Evolutionary conservation across 2,888 invertebrate genomes (phyloP).

Genomic region (Syrphus vitripennis): DNA sequence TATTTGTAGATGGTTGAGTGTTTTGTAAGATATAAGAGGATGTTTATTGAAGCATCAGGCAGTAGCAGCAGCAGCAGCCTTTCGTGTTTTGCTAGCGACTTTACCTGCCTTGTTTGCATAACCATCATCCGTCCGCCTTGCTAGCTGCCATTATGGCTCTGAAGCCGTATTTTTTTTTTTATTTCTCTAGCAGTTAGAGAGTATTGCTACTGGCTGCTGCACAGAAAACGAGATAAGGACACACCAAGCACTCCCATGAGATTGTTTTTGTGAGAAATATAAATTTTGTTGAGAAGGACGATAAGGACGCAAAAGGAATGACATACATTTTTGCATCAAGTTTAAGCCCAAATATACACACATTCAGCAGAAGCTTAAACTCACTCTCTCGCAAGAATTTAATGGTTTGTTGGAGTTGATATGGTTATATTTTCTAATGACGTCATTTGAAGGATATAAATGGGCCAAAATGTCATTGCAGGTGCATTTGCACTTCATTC

Average conservation of each 20-base stretch:
- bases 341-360: conserved; percentile 38
- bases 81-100: background rate
- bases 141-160: background rate
- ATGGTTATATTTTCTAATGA: conserved; percentile 12
- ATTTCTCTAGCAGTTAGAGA: background rate
- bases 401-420: background rate
- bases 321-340: conserved; percentile 30
- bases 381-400: background rate
- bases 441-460: conserved; percentile 57
- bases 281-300: background rate
- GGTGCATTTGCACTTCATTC: conserved; percentile 56
- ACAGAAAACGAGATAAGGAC: conserved; percentile 49
- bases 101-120: conserved; percentile 24
- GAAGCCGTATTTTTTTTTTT: background rate
- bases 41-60: conserved; percentile 29
- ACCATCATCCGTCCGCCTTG: background rate
- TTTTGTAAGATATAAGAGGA: conserved; percentile 27
- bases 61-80: too few species aligned
- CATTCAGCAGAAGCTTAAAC: background rate
- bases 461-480: conserved; percentile 45
- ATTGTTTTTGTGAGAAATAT: conserved; percentile 16
- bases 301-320: background rate
- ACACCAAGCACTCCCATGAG: conserved; percentile 57
- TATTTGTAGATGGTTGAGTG: conserved; percentile 15
- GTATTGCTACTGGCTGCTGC: background rate